These are phyloP conservation scores for Drosophila nikananu DNA, from an alignment of 1,140 invertebrate genomes.

Conservation along the genomic window DNA sequence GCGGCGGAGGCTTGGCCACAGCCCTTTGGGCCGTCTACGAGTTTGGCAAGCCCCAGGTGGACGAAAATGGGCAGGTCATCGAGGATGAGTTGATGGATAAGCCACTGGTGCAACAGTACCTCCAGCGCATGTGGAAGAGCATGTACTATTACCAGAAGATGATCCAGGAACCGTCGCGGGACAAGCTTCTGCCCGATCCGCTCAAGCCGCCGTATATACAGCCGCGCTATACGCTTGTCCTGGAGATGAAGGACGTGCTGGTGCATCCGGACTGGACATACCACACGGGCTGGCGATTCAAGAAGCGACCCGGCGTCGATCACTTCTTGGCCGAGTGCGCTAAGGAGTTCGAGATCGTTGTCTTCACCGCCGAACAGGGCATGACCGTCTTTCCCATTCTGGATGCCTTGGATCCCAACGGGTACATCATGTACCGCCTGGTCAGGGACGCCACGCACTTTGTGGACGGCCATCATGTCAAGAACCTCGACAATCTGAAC, in stretches of 20 bases:
- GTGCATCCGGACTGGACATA: slow-evolving; percentile 99
- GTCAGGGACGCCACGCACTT: slow-evolving; percentile 99
- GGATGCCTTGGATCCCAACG: slow-evolving; percentile 97
- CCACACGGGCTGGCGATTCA: slow-evolving; percentile 93
- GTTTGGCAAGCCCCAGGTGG: slow-evolving; percentile 90
- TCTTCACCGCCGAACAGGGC: slow-evolving; percentile 97
- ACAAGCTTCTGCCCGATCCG: slow-evolving; percentile 97
- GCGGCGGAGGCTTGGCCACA: slow-evolving; percentile 85
- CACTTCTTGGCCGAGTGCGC: slow-evolving; percentile 96
- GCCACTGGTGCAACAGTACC: slow-evolving; percentile 90
- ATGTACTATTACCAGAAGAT: slow-evolving; percentile 93
- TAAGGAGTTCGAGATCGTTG: slow-evolving; percentile 97
- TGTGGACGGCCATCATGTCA: slow-evolving; percentile 97
- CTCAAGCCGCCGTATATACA: slow-evolving; percentile 96
- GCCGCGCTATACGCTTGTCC: slow-evolving; percentile 98
- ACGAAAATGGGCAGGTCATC: slow-evolving; percentile 91
- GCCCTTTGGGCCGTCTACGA: slow-evolving; percentile 88
- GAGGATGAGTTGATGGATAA: slow-evolving; percentile 93
- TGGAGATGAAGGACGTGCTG: slow-evolving; percentile 98
- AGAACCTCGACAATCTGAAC: slow-evolving; percentile 97
- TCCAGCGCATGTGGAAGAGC: slow-evolving; percentile 91
- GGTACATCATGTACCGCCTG: slow-evolving; percentile 94
- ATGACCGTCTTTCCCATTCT: slow-evolving; percentile 97
- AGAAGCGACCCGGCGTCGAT: slow-evolving; percentile 98
- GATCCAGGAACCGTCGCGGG: slow-evolving; percentile 97